Conservation (phyloP, 2,113 vertebrate species). For the Elephas maximus region DNA sequence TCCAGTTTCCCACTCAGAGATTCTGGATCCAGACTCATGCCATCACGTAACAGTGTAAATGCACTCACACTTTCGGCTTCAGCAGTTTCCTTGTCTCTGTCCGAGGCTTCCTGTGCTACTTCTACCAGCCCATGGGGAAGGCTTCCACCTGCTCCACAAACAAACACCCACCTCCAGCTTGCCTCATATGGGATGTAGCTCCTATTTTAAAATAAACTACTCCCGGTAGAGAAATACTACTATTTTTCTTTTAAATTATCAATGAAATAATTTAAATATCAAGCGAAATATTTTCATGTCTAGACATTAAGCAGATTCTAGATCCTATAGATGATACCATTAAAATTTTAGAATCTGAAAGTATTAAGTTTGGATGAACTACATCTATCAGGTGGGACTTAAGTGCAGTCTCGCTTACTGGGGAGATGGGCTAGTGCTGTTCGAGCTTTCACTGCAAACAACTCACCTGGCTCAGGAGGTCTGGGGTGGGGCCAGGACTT, state of each 20-base stretch:
- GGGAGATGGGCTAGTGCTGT: neutral
- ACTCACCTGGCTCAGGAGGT: neutral
- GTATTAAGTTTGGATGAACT: neutral
- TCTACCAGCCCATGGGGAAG: neutral
- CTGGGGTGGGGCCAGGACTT: neutral
- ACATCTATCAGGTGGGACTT: neutral
- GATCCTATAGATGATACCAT: neutral
- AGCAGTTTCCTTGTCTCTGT: neutral
- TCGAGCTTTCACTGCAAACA: neutral
- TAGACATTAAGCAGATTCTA: neutral
- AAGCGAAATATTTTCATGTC: neutral
- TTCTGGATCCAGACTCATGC: neutral
- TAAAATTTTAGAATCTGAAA: neutral
- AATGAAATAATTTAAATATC: conserved; percentile 5
- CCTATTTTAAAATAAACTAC: neutral
- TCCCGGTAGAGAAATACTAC: neutral
- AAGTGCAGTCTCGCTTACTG: neutral
- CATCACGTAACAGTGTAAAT: neutral
- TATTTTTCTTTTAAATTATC: neutral
- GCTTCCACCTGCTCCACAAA: neutral
- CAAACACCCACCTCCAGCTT: neutral
- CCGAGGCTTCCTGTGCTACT: neutral
- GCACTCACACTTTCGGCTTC: neutral
- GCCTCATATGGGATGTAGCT: neutral
- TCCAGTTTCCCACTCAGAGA: neutral